Conservation (phyloP, 2,797 vertebrate species). For the Heterohyrax brucei region DNA sequence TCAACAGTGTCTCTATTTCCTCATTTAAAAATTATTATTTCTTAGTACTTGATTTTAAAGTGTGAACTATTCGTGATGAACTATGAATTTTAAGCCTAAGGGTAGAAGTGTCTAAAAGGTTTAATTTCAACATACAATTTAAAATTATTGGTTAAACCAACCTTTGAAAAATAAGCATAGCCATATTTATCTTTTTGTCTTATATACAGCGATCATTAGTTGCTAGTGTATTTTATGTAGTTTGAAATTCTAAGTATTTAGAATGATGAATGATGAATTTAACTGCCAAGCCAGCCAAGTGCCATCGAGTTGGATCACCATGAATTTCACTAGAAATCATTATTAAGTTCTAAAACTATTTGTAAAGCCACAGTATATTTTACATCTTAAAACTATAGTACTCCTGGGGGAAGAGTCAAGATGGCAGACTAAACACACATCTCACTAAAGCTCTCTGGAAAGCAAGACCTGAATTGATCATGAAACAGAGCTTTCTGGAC, state of each 20-base stretch:
- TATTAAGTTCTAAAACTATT: slow-evolving; percentile 50
- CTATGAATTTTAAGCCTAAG: background rate
- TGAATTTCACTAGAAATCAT: background rate
- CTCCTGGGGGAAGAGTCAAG: too few species aligned
- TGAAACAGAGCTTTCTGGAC: too few species aligned
- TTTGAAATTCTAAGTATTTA: background rate
- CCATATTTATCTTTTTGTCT: background rate
- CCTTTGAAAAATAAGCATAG: background rate
- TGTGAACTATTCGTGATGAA: background rate
- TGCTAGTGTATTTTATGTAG: background rate
- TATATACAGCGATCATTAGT: background rate
- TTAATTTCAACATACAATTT: slow-evolving; percentile 25
- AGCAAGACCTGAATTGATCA: too few species aligned
- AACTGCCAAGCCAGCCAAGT: too few species aligned
- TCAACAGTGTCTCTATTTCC: background rate
- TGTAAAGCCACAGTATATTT: background rate
- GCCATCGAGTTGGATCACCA: too few species aligned
- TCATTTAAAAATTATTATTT: background rate
- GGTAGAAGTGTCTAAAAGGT: background rate
- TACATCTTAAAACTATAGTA: slow-evolving; percentile 33
- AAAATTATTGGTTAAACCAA: background rate
- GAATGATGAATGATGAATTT: slow-evolving; percentile 48
- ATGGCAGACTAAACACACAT: too few species aligned
- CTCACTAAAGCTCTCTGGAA: too few species aligned
- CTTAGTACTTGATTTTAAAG: background rate